A percentile compares a stretch with the other conserved stretches of the same genome.
Conservation (phyloP, 1,140 invertebrate genomes). For the Drosophila equinoxialis region DNA sequence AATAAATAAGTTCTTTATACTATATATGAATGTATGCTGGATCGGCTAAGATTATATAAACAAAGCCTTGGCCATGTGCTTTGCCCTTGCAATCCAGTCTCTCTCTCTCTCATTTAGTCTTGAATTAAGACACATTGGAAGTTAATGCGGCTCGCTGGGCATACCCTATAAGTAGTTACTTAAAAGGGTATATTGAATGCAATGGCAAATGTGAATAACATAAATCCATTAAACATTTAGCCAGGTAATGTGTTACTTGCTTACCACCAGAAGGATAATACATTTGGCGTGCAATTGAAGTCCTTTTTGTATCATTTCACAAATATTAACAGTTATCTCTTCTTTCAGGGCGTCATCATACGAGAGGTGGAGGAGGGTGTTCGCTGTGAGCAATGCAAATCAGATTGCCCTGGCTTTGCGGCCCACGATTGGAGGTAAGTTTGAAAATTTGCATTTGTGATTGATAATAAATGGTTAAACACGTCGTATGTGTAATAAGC, state of each 20-base stretch:
- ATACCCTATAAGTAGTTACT: not conserved
- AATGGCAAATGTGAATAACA: too few species aligned
- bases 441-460: not conserved
- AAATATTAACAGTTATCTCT: not conserved
- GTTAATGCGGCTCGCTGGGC: not conserved
- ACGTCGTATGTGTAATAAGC: slow-evolving; percentile 1
- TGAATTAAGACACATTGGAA: not conserved
- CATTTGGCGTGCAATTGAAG: too few species aligned
- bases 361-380: slow-evolving; percentile 93
- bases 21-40: not conserved
- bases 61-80: not conserved
- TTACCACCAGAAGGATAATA: too few species aligned
- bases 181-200: not conserved
- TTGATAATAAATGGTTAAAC: not conserved
- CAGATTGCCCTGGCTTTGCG: slow-evolving; percentile 91
- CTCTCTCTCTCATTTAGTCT: not conserved
- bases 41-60: not conserved
- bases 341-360: slow-evolving; percentile 90
- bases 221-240: too few species aligned
- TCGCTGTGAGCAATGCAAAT: slow-evolving; percentile 91
- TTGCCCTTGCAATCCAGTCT: not conserved
- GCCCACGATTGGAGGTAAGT: slow-evolving; percentile 93
- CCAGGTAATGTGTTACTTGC: too few species aligned
- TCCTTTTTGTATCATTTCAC: not conserved
- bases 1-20: too few species aligned